phyloP scores from a whole-genome alignment of 2,113 vertebrate species.

The Dicentrarchus labrax region DNA sequence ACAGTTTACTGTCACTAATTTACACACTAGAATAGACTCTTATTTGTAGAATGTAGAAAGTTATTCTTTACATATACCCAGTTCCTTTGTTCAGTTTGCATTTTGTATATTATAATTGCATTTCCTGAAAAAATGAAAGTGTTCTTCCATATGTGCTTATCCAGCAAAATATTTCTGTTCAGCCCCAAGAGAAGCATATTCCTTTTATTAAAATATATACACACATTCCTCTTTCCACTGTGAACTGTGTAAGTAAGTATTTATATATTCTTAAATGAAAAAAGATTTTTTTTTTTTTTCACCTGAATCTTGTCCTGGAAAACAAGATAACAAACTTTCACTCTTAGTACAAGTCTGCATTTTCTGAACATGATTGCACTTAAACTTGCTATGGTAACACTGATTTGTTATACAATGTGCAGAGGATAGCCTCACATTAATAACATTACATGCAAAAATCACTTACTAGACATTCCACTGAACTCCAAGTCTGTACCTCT shows the following conservation, averaged over 20 bases:
- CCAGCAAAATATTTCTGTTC: conserved; percentile 84
- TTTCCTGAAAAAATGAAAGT: conserved; percentile 79
- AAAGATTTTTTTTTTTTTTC: conserved; percentile 61
- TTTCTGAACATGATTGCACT: conserved; percentile 90
- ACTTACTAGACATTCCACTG: conserved; percentile 83
- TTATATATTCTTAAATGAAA: conserved; percentile 77
- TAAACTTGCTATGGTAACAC: conserved; percentile 94
- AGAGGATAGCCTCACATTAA: conserved; percentile 89
- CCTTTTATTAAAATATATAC: conserved; percentile 84
- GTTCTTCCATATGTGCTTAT: conserved; percentile 82
- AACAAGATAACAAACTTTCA: conserved; percentile 86
- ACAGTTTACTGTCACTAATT: conserved; percentile 82
- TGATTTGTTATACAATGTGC: conserved; percentile 91
- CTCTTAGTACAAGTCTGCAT: conserved; percentile 86
- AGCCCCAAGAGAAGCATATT: conserved; percentile 76
- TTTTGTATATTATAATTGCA: conserved; percentile 79
- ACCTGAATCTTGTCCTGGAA: conserved; percentile 90
- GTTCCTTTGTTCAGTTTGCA: conserved; percentile 77
- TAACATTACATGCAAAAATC: conserved; percentile 89
- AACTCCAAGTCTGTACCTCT: conserved; percentile 81
- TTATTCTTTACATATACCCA: conserved; percentile 79
- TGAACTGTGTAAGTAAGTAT: conserved; percentile 75
- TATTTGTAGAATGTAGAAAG: conserved; percentile 83
- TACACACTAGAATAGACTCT: conserved; percentile 83
- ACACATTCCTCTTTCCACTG: conserved; percentile 81